Evolutionary conservation across 2,113 vertebrate species (phyloP).

Genomic region (Eurypyga helias): DNA sequence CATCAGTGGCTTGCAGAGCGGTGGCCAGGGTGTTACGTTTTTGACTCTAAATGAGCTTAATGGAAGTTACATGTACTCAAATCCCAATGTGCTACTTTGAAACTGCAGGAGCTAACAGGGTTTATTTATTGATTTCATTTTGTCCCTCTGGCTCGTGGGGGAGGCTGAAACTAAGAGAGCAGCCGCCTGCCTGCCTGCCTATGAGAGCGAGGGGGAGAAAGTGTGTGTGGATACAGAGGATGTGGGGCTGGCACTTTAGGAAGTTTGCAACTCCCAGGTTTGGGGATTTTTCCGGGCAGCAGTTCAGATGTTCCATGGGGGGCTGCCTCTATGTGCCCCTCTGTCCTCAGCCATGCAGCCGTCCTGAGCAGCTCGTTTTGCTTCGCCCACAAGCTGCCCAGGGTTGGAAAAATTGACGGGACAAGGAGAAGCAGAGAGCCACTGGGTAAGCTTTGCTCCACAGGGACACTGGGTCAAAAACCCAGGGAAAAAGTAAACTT

Average conservation of each 20-base stretch:
- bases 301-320: not conserved
- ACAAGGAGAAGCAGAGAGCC: not conserved
- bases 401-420: not conserved
- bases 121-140: conserved; percentile 63
- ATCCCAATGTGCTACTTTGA: not conserved
- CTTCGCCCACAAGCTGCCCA: conserved; percentile 19
- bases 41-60: conserved; percentile 41
- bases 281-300: not conserved
- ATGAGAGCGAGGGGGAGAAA: not conserved
- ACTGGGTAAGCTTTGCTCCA: not conserved
- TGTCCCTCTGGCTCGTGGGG: not conserved
- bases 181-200: not conserved
- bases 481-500: not conserved
- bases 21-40: not conserved
- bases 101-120: conserved; percentile 30
- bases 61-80: conserved; percentile 33
- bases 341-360: not conserved
- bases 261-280: not conserved
- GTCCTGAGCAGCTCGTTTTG: not conserved
- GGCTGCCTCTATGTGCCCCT: not conserved
- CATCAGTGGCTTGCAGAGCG: not conserved
- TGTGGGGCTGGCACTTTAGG: not conserved
- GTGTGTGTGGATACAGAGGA: fast-evolving
- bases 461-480: not conserved
- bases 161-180: conserved; percentile 7